Evolutionary conservation across 2,113 vertebrate species (phyloP).

Genomic region (Proteles cristata): DNA sequence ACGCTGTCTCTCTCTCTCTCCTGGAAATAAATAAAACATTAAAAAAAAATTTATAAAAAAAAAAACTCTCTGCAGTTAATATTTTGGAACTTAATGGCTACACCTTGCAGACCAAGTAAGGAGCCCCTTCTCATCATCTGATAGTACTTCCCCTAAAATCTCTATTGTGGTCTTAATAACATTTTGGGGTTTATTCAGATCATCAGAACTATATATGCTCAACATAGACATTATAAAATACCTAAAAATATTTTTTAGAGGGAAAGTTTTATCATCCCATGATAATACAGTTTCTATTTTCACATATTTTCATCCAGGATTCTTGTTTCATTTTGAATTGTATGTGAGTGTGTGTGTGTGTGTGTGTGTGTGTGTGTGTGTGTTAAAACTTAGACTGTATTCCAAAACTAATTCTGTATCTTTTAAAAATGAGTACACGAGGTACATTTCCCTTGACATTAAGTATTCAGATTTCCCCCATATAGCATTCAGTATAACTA

Average conservation of each 20-base stretch:
- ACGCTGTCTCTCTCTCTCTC: no score
- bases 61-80: neutral
- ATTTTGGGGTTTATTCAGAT: conserved; percentile 13
- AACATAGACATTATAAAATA: neutral
- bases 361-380: neutral
- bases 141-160: neutral
- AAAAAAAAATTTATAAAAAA: no score
- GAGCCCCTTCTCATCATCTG: neutral
- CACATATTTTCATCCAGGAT: neutral
- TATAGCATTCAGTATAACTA: neutral
- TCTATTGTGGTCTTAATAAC: neutral
- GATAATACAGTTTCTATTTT: neutral
- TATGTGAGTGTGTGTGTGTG: neutral
- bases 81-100: conserved; percentile 28
- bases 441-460: neutral
- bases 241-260: conserved; percentile 11
- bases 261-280: neutral
- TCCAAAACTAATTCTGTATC: neutral
- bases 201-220: neutral
- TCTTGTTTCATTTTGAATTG: neutral
- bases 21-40: no score
- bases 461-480: neutral
- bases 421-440: neutral
- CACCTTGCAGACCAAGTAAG: neutral
- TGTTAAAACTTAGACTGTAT: neutral